phyloP scores from a whole-genome alignment of 2,113 vertebrate genomes.

The Anser brachyrhynchus region DNA sequence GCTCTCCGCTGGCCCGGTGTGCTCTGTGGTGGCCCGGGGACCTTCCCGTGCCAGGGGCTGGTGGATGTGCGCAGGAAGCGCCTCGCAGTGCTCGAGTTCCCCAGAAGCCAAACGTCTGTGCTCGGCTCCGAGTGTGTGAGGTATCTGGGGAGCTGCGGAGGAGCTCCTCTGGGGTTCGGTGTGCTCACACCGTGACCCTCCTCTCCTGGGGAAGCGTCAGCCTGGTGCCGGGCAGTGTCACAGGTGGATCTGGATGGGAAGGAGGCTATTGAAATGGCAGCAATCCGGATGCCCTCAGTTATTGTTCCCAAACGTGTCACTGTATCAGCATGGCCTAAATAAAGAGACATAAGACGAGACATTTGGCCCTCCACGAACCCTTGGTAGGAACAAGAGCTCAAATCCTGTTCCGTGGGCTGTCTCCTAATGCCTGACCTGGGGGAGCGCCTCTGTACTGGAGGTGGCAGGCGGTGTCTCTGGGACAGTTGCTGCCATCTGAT shows the following conservation, averaged over 20 bases:
- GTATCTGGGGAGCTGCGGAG: background rate
- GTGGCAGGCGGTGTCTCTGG: background rate
- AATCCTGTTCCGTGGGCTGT: background rate
- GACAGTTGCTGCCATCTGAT: background rate
- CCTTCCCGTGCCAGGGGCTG: background rate
- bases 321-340: background rate
- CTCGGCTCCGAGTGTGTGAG: fast-evolving
- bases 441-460: background rate
- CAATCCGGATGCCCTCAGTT: background rate
- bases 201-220: background rate
- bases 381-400: background rate
- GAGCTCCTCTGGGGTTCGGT: background rate
- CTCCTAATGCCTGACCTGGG: background rate
- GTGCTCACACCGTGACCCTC: background rate
- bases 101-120: background rate
- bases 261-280: background rate
- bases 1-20: background rate
- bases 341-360: background rate
- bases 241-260: background rate
- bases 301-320: background rate
- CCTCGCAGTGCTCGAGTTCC: background rate
- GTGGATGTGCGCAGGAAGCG: background rate
- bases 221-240: background rate
- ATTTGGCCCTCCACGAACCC: background rate
- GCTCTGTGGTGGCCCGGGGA: fast-evolving